phyloP scores from a whole-genome alignment of 2,797 vertebrate genomes.

The Fratercula arctica region DNA sequence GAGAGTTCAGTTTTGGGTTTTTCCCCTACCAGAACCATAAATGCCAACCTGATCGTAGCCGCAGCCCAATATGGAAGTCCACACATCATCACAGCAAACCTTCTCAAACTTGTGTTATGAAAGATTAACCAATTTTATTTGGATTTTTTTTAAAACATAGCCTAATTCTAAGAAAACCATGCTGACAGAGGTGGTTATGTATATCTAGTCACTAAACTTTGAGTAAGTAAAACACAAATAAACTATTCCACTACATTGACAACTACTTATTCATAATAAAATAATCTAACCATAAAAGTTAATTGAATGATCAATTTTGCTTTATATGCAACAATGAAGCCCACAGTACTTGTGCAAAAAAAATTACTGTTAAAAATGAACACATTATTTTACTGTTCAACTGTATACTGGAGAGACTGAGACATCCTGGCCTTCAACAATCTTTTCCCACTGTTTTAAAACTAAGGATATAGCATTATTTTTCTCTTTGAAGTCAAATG shows the following conservation, averaged over 20 bases:
- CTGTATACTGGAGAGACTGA: not conserved
- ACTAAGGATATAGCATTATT: not conserved
- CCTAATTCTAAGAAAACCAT: not conserved
- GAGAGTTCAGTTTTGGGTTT: not conserved
- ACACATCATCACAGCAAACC: not conserved
- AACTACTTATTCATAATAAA: not conserved
- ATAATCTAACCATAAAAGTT: not conserved
- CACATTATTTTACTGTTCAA: not conserved
- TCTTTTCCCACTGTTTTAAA: not conserved
- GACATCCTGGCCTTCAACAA: not conserved
- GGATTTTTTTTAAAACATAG: not conserved
- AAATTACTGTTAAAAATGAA: not conserved
- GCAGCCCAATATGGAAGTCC: not conserved
- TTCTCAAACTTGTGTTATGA: not conserved
- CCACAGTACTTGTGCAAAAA: not conserved
- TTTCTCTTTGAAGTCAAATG: not conserved
- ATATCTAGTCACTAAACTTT: not conserved
- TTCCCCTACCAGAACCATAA: not conserved
- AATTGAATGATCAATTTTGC: not conserved
- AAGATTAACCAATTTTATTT: not conserved
- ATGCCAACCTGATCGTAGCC: not conserved
- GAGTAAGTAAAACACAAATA: not conserved
- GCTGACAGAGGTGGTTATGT: not conserved
- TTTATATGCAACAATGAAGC: not conserved
- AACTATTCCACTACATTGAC: not conserved